Conservation (phyloP, 35 echinoderm and acorn worm genomes). For the Acanthaster planci region DNA sequence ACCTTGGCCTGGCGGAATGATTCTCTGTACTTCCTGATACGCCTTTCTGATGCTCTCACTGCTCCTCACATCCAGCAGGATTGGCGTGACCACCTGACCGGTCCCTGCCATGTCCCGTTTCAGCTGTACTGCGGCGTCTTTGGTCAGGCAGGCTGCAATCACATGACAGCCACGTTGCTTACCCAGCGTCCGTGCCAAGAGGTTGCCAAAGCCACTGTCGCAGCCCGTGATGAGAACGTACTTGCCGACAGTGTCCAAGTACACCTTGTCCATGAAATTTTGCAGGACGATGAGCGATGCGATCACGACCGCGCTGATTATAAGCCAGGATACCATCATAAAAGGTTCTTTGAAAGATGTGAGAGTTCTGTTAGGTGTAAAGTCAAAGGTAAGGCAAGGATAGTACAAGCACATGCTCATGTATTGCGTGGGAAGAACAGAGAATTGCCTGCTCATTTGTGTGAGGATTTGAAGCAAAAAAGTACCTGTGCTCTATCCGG, state of each 20-base stretch:
- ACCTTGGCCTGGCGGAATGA: conserved; percentile 50
- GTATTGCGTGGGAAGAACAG: no score
- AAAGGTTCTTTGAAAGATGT: no score
- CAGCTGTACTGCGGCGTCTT: conserved; percentile 40
- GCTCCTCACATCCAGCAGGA: conserved; percentile 58
- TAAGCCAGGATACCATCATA: no score
- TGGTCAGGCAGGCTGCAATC: conserved; percentile 71
- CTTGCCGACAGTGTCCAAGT: conserved; percentile 14
- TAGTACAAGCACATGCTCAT: no score
- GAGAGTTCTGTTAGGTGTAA: no score
- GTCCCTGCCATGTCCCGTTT: conserved; percentile 24
- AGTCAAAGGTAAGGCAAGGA: no score
- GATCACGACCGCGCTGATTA: no score
- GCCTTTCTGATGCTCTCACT: conserved; percentile 49
- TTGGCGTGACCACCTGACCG: background rate
- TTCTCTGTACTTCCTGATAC: conserved; percentile 49
- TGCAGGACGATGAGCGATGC: no score
- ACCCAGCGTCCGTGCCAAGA: conserved; percentile 62
- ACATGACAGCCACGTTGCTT: conserved; percentile 58
- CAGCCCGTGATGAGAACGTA: conserved; percentile 88
- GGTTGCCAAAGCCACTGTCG: conserved; percentile 83
- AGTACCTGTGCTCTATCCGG: no score
- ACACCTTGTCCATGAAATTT: background rate
- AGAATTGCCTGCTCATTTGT: no score
- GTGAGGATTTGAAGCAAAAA: no score